These are phyloP conservation scores for Neuroterus valhalla DNA, from an alignment of 1,140 invertebrate species.

Conservation along the genomic window DNA sequence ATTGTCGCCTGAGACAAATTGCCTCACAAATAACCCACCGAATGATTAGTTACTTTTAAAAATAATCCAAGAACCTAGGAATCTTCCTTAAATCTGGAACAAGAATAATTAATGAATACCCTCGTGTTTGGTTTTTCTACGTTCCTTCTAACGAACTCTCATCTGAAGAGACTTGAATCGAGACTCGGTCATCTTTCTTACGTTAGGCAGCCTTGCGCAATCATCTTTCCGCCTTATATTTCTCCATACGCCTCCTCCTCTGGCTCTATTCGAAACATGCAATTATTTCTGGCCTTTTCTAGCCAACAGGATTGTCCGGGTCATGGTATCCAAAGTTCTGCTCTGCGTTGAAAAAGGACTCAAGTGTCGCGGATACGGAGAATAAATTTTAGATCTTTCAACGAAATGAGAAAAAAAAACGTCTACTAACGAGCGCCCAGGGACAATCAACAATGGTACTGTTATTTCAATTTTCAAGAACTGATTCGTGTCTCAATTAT, in stretches of 20 bases:
- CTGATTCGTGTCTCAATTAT: background rate
- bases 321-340: conserved; percentile 3
- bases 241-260: background rate
- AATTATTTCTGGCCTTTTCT: conserved; percentile 15
- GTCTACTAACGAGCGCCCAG: background rate
- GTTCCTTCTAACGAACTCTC: conserved; percentile 4
- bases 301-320: background rate
- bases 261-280: background rate
- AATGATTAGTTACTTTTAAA: too few relatives aligned
- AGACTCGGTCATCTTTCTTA: conserved; percentile 2
- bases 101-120: conserved; percentile 16
- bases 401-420: background rate
- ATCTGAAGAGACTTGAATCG: background rate
- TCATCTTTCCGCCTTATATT: conserved; percentile 10
- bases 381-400: background rate
- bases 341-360: background rate
- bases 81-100: background rate
- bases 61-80: too few relatives aligned
- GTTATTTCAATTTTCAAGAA: too few relatives aligned
- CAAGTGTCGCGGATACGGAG: background rate
- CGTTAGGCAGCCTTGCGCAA: background rate
- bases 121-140: background rate
- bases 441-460: background rate
- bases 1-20: too few relatives aligned
- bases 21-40: too few relatives aligned